phyloP scores from a whole-genome alignment of 2,113 vertebrate species.

The Callipepla squamata region DNA sequence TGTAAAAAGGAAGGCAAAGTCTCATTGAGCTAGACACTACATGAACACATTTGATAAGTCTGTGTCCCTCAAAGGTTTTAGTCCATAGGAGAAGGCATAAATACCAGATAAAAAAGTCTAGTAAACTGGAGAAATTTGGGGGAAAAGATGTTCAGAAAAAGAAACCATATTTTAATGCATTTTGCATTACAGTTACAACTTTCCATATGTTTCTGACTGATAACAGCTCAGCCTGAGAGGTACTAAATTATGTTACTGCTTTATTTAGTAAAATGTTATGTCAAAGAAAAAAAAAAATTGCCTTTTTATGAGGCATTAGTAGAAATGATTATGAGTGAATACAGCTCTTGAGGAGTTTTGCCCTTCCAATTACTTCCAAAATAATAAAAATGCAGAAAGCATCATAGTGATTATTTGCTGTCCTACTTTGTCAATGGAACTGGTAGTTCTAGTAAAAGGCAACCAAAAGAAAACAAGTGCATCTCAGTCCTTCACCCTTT shows the following conservation, averaged over 20 bases:
- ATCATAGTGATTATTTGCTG: background rate
- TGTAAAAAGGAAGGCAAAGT: background rate
- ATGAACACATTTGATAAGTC: background rate
- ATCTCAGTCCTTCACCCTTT: background rate
- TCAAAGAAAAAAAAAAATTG: background rate
- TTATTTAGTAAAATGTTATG: background rate
- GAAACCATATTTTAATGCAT: background rate
- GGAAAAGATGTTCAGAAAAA: background rate
- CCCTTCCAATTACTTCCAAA: background rate
- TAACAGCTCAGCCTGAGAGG: background rate
- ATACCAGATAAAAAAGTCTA: background rate
- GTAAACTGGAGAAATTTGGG: background rate
- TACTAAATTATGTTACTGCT: background rate
- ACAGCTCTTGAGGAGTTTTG: background rate
- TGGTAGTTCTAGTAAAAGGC: background rate
- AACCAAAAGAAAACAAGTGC: background rate
- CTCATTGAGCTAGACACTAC: background rate
- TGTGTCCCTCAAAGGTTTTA: background rate
- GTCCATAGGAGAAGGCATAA: background rate
- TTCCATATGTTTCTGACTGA: constrained; percentile 4
- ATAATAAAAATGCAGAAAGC: background rate
- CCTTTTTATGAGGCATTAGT: background rate
- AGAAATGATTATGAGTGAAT: background rate
- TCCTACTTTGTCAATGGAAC: background rate
- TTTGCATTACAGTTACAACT: background rate